A percentile compares a stretch with the other conserved stretches of the same genome.
Conservation (phyloP, 2,113 vertebrate genomes). For the Monopterus albus region DNA sequence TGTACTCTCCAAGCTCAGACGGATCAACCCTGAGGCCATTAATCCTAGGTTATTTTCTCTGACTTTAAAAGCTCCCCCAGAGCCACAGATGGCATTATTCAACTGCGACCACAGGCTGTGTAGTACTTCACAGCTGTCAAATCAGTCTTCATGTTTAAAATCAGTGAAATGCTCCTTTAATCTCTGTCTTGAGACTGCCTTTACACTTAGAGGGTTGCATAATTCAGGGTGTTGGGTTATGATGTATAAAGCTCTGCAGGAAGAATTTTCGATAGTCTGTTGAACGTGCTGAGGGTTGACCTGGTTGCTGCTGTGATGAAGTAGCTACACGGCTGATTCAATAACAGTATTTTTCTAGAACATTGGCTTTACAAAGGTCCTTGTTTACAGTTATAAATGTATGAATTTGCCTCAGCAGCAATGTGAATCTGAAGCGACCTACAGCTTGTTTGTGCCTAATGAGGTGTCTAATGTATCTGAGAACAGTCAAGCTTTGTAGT, state of each 20-base stretch:
- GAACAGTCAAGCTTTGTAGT: slow-evolving; percentile 36
- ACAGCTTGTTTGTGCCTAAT: slow-evolving; percentile 64
- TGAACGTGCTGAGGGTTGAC: not conserved
- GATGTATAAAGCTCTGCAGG: not conserved
- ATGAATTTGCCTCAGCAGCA: slow-evolving; percentile 28
- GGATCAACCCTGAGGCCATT: too few species aligned
- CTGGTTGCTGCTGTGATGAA: slow-evolving; percentile 36
- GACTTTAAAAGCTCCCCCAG: too few species aligned
- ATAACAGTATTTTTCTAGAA: slow-evolving; percentile 14
- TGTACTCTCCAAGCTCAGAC: too few species aligned
- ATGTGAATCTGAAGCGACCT: slow-evolving; percentile 33
- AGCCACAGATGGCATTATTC: too few species aligned
- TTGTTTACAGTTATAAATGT: slow-evolving; percentile 63
- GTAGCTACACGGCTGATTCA: not conserved
- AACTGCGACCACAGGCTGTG: too few species aligned
- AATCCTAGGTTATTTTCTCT: too few species aligned
- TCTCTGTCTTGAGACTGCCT: too few species aligned
- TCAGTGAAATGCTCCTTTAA: not conserved
- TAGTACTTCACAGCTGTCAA: too few species aligned
- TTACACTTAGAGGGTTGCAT: not conserved
- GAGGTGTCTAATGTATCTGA: slow-evolving; percentile 65
- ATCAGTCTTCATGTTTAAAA: not conserved
- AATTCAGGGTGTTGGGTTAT: not conserved
- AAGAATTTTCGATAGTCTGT: not conserved
- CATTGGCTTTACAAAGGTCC: slow-evolving; percentile 25